Evolutionary conservation across 2,113 vertebrate genomes (phyloP).

Genomic region (Hystrix cristata): DNA sequence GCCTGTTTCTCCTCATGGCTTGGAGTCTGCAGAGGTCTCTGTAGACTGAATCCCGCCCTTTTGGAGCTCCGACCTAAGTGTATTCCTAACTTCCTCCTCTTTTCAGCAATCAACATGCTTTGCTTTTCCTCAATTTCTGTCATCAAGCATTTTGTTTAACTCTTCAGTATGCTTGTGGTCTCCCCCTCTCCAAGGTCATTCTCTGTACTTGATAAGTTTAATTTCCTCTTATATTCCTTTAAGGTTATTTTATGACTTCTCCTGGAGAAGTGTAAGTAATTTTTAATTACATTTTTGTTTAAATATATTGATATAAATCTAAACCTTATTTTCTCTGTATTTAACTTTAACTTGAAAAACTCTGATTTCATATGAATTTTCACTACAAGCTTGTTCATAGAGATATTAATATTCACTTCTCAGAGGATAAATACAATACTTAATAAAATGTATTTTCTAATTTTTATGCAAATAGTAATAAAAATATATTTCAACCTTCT

Average conservation of each 20-base stretch:
- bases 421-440: conserved; percentile 3
- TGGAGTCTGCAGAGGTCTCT: not conserved
- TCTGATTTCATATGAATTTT: conserved; percentile 52
- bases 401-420: conserved; percentile 26
- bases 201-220: not conserved
- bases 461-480: conserved; percentile 35
- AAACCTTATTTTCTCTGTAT: not conserved
- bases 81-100: not conserved
- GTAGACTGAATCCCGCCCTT: not conserved
- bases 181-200: not conserved
- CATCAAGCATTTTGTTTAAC: conserved; percentile 31
- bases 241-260: conserved; percentile 15
- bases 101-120: not conserved
- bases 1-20: not conserved
- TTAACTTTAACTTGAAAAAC: conserved; percentile 48
- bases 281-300: conserved; percentile 62
- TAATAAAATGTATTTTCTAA: conserved; percentile 52
- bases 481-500: conserved; percentile 15
- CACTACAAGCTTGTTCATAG: not conserved
- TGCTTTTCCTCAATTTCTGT: not conserved
- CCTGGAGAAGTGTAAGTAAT: not conserved
- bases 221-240: not conserved
- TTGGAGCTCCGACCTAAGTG: not conserved
- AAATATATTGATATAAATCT: not conserved
- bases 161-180: not conserved